Conservation (phyloP, 2,888 invertebrate species). For the Oxystoma pomonae region DNA sequence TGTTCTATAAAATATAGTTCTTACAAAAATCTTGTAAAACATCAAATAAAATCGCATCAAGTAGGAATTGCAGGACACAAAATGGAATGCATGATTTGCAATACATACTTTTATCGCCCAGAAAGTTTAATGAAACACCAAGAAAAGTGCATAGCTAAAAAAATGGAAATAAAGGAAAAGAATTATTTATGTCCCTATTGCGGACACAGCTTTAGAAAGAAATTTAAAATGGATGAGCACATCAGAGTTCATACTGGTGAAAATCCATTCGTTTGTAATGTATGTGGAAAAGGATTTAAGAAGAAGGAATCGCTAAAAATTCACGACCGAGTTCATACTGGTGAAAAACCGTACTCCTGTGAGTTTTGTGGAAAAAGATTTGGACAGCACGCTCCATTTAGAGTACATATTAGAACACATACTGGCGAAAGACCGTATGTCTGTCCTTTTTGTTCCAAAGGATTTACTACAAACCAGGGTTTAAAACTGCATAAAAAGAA, state of each 20-base stretch:
- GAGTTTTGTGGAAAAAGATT: conserved; percentile 41
- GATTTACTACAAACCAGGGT: conserved; percentile 36
- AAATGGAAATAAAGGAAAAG: conserved; percentile 34
- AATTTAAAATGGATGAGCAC: conserved; percentile 29
- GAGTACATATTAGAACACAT: conserved; percentile 36
- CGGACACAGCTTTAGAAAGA: conserved; percentile 36
- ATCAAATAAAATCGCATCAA: conserved; percentile 46
- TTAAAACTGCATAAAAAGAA: conserved; percentile 35
- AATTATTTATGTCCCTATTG: conserved; percentile 37
- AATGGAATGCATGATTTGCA: conserved; percentile 41
- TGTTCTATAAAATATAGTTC: conserved; percentile 52
- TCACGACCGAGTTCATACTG: conserved; percentile 40
- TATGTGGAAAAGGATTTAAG: conserved; percentile 51
- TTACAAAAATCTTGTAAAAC: conserved; percentile 35
- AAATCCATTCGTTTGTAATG: conserved; percentile 45
- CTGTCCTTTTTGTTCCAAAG: conserved; percentile 37
- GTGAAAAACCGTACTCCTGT: conserved; percentile 40
- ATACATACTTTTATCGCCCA: conserved; percentile 36
- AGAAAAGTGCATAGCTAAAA: conserved; percentile 34
- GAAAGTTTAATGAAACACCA: conserved; percentile 48
- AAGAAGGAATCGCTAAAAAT: conserved; percentile 34
- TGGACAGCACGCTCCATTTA: conserved; percentile 35
- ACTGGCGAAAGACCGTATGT: conserved; percentile 39
- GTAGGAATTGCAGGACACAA: conserved; percentile 45
- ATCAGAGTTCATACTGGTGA: conserved; percentile 48